phyloP scores from a whole-genome alignment of 64 coral and sea anemone genomes.

The Porites australiensis region DNA sequence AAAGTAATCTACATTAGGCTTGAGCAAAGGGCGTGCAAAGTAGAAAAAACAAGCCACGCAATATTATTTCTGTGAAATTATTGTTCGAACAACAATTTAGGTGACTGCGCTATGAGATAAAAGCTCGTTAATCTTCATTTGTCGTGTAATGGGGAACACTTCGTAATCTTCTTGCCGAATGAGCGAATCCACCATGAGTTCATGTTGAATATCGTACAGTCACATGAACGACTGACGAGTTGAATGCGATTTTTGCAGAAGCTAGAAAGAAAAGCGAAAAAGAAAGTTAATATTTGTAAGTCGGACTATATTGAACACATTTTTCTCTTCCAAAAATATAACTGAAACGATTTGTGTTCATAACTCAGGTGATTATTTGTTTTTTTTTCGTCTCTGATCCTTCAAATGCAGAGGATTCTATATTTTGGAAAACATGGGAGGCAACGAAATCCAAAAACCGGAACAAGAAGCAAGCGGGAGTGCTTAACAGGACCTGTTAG shows the following conservation, averaged over 20 bases:
- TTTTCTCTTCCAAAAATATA: too few species aligned
- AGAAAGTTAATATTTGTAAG: neutral
- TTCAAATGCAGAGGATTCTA: neutral
- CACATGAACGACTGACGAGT: neutral
- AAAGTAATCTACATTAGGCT: too few species aligned
- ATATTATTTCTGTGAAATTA: neutral
- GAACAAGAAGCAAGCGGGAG: neutral
- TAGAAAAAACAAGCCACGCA: neutral
- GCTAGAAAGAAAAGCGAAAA: neutral
- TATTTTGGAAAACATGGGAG: neutral
- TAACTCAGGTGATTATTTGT: neutral
- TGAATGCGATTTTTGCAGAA: too few species aligned
- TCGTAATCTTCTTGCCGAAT: neutral
- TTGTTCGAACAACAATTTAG: neutral
- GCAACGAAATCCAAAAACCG: neutral
- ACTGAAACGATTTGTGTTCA: neutral
- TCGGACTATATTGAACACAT: too few species aligned
- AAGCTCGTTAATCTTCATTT: conserved; percentile 28
- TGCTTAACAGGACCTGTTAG: neutral
- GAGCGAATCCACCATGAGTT: neutral
- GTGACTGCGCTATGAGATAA: neutral
- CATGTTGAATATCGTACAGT: neutral
- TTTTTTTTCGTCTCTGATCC: neutral
- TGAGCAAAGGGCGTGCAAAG: neutral
- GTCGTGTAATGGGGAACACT: neutral